phyloP scores from a whole-genome alignment of 2,113 vertebrate species.

The Elanus axillaris region DNA sequence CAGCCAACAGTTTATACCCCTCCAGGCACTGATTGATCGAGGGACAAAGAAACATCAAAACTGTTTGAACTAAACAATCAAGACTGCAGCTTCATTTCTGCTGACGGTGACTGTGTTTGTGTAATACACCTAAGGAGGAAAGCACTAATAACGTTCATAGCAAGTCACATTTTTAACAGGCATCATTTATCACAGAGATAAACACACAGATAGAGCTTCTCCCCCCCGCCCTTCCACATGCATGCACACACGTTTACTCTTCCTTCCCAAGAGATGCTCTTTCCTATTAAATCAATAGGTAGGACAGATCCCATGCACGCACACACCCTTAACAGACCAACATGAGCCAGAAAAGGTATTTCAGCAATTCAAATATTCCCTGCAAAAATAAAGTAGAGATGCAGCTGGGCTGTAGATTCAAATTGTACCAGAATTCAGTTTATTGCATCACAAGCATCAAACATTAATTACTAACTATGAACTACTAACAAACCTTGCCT shows the following conservation, averaged over 20 bases:
- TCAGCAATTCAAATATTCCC: not conserved
- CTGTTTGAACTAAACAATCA: conserved; percentile 20
- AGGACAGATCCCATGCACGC: not conserved
- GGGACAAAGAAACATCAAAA: conserved; percentile 37
- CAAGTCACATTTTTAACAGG: conserved; percentile 19
- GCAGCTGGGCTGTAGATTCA: not conserved
- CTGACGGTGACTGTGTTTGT: not conserved
- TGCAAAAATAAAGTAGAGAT: not conserved
- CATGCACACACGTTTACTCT: conserved; percentile 38
- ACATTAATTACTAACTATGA: conserved; percentile 73
- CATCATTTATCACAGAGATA: conserved; percentile 22
- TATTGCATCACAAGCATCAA: conserved; percentile 63
- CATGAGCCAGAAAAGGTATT: not conserved
- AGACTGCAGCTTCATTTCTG: not conserved
- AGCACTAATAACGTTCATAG: not conserved
- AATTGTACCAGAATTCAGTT: conserved; percentile 5
- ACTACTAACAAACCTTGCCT: conserved; percentile 68
- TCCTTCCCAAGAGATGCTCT: conserved; percentile 18
- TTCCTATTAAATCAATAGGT: conserved; percentile 48
- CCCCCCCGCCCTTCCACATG: conserved; percentile 11
- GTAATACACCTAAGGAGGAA: not conserved
- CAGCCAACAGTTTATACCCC: not conserved
- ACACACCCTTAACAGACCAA: not conserved
- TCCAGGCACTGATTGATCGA: not conserved
- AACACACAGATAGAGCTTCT: not conserved